phyloP scores from a whole-genome alignment of 2,797 vertebrate genomes.

The Mionectes olivaceus region DNA sequence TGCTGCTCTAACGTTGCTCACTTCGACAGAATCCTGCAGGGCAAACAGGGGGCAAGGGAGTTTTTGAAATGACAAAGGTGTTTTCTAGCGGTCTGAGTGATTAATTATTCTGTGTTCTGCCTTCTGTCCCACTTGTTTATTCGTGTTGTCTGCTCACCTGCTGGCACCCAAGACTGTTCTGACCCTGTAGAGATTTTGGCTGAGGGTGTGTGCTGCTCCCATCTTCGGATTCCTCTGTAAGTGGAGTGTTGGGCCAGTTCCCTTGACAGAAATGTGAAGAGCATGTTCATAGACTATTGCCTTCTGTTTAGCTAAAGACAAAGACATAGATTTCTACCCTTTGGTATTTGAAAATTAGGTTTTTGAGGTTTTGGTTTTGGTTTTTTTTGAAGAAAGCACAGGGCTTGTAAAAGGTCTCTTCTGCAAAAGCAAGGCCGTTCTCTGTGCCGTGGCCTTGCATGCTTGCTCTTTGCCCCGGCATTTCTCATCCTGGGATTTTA shows the following conservation, averaged over 20 bases:
- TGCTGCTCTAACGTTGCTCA: background rate
- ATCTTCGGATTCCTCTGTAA: background rate
- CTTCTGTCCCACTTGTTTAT: background rate
- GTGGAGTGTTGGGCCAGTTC: background rate
- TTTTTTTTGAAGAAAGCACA: background rate
- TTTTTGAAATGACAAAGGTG: background rate
- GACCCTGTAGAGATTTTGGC: background rate
- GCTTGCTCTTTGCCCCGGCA: background rate
- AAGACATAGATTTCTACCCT: background rate
- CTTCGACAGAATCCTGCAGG: background rate
- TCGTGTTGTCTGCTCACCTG: background rate
- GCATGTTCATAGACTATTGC: background rate
- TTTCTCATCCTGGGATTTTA: background rate
- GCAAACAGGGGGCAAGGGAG: background rate
- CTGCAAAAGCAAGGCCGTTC: background rate
- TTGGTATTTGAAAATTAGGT: background rate
- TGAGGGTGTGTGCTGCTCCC: background rate
- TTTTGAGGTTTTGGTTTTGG: background rate
- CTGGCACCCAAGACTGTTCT: accelerated
- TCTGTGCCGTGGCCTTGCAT: background rate
- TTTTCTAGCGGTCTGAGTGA: background rate
- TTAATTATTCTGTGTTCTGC: background rate
- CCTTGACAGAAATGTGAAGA: background rate
- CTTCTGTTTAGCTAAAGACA: background rate
- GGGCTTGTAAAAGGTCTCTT: background rate